Evolutionary conservation across 2,113 vertebrate genomes (phyloP), one percentile per base, ranked within the genome.

Genomic region (Amblyornis subalaris): DNA sequence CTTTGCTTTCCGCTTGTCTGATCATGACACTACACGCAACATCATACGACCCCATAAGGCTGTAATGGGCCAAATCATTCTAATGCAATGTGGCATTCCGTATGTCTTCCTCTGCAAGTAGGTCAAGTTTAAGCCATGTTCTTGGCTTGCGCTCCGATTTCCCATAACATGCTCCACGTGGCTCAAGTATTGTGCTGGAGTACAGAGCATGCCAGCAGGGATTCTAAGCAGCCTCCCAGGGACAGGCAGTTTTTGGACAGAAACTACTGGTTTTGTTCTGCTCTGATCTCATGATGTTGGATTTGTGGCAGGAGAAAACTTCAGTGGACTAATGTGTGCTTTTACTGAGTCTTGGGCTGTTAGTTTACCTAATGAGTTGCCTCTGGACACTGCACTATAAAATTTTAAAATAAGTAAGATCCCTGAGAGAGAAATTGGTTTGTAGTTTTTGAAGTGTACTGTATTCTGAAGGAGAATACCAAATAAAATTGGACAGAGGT

Each of bases 111-210:
- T 96, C 95, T 89, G 95, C 98, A 99, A 98, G 96, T 99, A 98
- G 98, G 98, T 99, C 98, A 99, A 97, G 98, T 98, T 98, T 97
- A 97, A 98, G 97, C 97, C 88, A 76, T 75, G 84, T 93, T 90
- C 93, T 94, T 96, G 95, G 88, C 94, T 94, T 24, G 20, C 3
- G 54, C 90, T 96, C 97, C 72, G 64, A 70, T 94, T 96, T 96
- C 95, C 94, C 95, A 93, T 84, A 91, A 95, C 94, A 85, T 96
- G 83, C 40, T 95, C 92, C 96, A 93, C 45, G 71, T 93, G 93
- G 89, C 85, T 86, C 0, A 0, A 53, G n/a, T 50, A 6, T 57
- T 83, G 72, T 79, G 47, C 44, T 86, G 47, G 81, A 89, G 40
- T 45, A 19, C 36, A 35, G 82, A 89, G 81, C 28, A 1, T 70